Evolutionary conservation across 2,797 vertebrate species (phyloP).

Genomic region (Coreius guichenoti): DNA sequence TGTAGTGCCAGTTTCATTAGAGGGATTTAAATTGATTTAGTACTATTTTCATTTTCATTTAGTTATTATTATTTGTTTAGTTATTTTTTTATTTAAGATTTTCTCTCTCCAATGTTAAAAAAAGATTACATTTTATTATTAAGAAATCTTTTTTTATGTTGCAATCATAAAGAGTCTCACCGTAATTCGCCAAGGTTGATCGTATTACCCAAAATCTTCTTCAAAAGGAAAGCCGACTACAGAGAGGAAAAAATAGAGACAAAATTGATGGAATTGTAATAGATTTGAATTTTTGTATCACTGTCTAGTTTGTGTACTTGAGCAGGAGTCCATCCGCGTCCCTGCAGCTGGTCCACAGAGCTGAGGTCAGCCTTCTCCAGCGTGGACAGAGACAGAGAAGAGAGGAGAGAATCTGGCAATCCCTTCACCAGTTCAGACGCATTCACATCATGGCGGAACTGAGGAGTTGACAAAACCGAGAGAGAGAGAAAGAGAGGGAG

Average conservation of each 20-base stretch:
- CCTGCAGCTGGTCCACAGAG: conserved; percentile 66
- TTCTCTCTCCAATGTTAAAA: background rate
- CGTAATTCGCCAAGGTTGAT: conserved; percentile 54
- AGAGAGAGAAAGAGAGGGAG: background rate
- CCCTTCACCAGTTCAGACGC: conserved; percentile 65
- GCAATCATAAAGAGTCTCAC: conserved; percentile 48
- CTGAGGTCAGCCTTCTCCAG: conserved; percentile 66
- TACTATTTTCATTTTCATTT: background rate
- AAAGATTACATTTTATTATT: too few species aligned
- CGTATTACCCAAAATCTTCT: conserved; percentile 53
- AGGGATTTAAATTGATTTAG: background rate
- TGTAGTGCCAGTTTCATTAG: background rate
- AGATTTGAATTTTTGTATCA: background rate
- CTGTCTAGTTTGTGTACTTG: conserved; percentile 68
- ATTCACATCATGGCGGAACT: conserved; percentile 63
- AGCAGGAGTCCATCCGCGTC: conserved; percentile 63
- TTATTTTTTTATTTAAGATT: background rate
- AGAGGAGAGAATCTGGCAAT: conserved; percentile 63
- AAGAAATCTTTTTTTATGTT: background rate
- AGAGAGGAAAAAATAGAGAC: background rate
- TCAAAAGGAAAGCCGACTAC: conserved; percentile 65
- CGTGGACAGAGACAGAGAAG: conserved; percentile 62
- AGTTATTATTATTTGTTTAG: background rate
- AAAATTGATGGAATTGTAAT: background rate
- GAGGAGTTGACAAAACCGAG: background rate